A percentile compares a stretch with the other conserved stretches of the same genome.
These are phyloP conservation scores for Diglossa cyanea DNA, from an alignment of 2,797 vertebrate genomes.

Conservation along the genomic window DNA sequence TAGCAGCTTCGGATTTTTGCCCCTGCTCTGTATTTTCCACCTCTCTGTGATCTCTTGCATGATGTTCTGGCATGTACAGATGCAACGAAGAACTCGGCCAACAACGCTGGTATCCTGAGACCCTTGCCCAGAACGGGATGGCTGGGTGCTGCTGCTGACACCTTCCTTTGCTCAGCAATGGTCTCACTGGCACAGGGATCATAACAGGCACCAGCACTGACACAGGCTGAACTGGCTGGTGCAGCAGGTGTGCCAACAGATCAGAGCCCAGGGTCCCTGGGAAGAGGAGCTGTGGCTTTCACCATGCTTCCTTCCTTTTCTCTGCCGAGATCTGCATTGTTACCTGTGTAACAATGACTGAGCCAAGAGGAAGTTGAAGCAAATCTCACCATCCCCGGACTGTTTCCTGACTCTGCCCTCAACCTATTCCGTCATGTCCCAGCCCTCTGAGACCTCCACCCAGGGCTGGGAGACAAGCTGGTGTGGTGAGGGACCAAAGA, in stretches of 20 bases:
- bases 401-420: neutral
- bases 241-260: neutral
- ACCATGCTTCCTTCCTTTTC: neutral
- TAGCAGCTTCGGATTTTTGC: neutral
- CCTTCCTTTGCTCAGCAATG: neutral
- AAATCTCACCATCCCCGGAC: neutral
- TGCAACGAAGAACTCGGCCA: neutral
- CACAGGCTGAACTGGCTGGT: neutral
- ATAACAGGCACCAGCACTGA: neutral
- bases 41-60: neutral
- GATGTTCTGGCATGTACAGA: neutral
- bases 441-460: neutral
- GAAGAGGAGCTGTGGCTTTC: neutral
- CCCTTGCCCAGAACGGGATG: conserved; percentile 7
- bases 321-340: neutral
- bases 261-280: neutral
- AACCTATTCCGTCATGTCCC: neutral
- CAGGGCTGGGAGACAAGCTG: neutral
- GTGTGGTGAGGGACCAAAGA: neutral
- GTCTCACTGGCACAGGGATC: neutral
- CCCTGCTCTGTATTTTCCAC: conserved; percentile 16
- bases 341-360: neutral
- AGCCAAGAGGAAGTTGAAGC: neutral
- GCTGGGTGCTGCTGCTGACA: neutral
- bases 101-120: neutral